These are phyloP conservation scores for Lutjanus campechanus DNA, from an alignment of 2,797 vertebrate species.

Conservation along the genomic window DNA sequence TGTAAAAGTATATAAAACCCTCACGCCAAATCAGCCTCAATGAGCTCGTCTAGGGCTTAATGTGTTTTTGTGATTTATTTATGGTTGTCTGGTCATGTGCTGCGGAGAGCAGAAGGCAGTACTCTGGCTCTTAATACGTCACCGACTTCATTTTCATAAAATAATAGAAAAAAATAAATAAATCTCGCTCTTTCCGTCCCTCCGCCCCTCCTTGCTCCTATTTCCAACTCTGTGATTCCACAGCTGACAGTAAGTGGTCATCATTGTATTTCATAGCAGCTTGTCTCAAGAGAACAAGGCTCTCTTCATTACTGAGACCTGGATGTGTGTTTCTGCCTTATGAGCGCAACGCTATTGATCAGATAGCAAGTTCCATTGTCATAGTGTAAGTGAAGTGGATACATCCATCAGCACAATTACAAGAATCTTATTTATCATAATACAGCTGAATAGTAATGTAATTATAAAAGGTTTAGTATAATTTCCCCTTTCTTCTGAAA, in stretches of 20 bases:
- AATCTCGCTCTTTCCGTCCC: neutral
- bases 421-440: slow-evolving; percentile 10
- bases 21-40: neutral
- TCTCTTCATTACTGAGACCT: slow-evolving; percentile 62
- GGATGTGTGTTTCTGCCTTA: slow-evolving; percentile 52
- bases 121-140: slow-evolving; percentile 4
- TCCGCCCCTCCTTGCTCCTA: neutral
- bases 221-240: slow-evolving; percentile 22
- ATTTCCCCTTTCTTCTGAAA: too few species aligned
- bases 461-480: neutral
- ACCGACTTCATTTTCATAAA: slow-evolving; percentile 34
- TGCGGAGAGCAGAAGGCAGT: neutral
- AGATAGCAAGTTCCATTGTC: slow-evolving; percentile 9
- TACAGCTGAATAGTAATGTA: neutral
- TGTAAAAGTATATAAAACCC: neutral
- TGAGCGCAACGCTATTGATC: slow-evolving; percentile 34
- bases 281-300: slow-evolving; percentile 34
- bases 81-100: neutral
- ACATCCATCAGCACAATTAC: slow-evolving; percentile 19
- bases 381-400: slow-evolving; percentile 12
- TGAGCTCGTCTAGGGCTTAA: neutral
- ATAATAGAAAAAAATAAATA: slow-evolving; percentile 20
- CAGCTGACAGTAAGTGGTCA: slow-evolving; percentile 24
- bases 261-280: slow-evolving; percentile 58
- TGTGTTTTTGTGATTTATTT: neutral